A percentile compares a stretch with the other conserved stretches of the same genome.
phyloP scores from a whole-genome alignment of 1,140 invertebrate genomes.

The Tetramorium simillimum region DNA sequence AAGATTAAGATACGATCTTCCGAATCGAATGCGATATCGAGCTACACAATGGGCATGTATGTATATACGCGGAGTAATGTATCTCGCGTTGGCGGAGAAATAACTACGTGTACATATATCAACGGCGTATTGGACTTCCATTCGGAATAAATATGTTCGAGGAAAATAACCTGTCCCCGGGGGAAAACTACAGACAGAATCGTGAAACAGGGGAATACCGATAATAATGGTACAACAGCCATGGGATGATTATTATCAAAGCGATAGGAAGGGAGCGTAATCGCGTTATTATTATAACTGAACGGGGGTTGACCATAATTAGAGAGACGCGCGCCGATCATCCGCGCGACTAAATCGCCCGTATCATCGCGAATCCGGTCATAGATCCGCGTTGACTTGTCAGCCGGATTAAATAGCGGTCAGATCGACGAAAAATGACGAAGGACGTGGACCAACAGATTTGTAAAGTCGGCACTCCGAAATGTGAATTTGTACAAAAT shows the following conservation, averaged over 20 bases:
- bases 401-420: slow-evolving; percentile 4
- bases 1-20: slow-evolving; percentile 20
- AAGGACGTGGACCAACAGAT: background rate
- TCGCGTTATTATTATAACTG: slow-evolving; percentile 58
- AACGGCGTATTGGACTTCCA: slow-evolving; percentile 38
- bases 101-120: slow-evolving; percentile 40
- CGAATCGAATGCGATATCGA: background rate
- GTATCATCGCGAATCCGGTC: background rate
- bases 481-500: too few species aligned
- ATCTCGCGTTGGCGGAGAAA: background rate
- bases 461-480: too few species aligned
- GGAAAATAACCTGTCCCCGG: slow-evolving; percentile 48
- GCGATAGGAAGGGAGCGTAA: slow-evolving; percentile 39
- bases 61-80: background rate
- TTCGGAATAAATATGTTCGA: slow-evolving; percentile 49
- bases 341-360: background rate
- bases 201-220: slow-evolving; percentile 34
- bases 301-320: slow-evolving; percentile 52
- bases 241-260: slow-evolving; percentile 44
- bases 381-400: background rate
- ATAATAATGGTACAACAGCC: slow-evolving; percentile 54
- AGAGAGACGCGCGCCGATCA: slow-evolving; percentile 11
- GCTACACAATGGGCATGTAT: background rate
- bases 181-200: background rate
- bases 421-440: slow-evolving; percentile 32